A percentile compares a stretch with the other conserved stretches of the same genome.
These are phyloP conservation scores for Lordiphosa fenestrarum DNA, from an alignment of 2,888 invertebrate species.

Conservation along the genomic window DNA sequence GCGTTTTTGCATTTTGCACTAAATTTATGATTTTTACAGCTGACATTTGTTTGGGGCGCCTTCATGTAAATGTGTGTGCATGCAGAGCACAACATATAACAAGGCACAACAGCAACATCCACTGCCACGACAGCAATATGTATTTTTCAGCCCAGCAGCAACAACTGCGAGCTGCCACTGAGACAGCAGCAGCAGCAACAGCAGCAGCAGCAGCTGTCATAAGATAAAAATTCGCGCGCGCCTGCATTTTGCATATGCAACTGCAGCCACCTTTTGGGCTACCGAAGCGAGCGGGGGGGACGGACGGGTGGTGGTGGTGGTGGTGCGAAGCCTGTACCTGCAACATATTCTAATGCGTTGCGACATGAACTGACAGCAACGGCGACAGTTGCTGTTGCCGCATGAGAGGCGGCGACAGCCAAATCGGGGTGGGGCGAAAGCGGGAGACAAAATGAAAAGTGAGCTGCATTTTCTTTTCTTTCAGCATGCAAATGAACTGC, in stretches of 20 bases:
- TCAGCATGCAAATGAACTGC: constrained; percentile 75
- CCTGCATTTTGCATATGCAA: constrained; percentile 71
- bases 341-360: constrained; percentile 75
- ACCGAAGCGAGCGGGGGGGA: background rate
- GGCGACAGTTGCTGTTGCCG: constrained; percentile 77
- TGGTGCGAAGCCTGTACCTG: constrained; percentile 28
- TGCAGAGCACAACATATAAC: constrained; percentile 59
- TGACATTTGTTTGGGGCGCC: constrained; percentile 74
- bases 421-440: constrained; percentile 9
- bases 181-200: constrained; percentile 32
- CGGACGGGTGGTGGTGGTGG: background rate
- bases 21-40: constrained; percentile 76
- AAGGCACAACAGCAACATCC: constrained; percentile 52
- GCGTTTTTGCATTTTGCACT: constrained; percentile 73
- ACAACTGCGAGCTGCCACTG: constrained; percentile 14
- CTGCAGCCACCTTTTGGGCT: constrained; percentile 40
- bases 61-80: constrained; percentile 31
- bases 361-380: constrained; percentile 74
- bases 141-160: constrained; percentile 52
- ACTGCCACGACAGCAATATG: constrained; percentile 59
- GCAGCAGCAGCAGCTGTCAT: constrained; percentile 73
- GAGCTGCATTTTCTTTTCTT: constrained; percentile 56
- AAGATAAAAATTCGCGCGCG: constrained; percentile 78
- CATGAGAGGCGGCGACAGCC: constrained; percentile 71
- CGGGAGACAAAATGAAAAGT: constrained; percentile 47